These are phyloP conservation scores for Oryzaephilus surinamensis DNA, from an alignment of 1,140 invertebrate genomes.

Conservation along the genomic window DNA sequence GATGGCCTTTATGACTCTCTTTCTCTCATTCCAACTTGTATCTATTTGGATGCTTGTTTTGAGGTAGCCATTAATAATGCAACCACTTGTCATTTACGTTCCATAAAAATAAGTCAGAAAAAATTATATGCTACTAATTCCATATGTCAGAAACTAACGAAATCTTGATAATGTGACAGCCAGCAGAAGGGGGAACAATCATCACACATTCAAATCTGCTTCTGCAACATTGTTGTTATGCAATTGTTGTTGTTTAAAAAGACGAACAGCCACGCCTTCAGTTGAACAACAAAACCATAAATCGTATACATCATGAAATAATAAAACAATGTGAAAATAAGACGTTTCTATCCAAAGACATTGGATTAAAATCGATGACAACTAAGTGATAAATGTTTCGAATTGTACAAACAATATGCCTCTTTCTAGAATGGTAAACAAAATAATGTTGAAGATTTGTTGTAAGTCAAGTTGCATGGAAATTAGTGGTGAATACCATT, in stretches of 20 bases:
- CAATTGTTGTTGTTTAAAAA: no score
- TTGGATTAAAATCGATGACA: slow-evolving; percentile 11
- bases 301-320: background rate
- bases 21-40: no score
- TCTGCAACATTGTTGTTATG: no score
- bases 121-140: no score
- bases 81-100: slow-evolving; percentile 2
- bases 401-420: slow-evolving; percentile 16
- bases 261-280: background rate
- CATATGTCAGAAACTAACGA: no score
- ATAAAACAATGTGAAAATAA: slow-evolving; percentile 1
- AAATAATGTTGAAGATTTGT: slow-evolving; percentile 19
- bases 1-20: slow-evolving; percentile 21
- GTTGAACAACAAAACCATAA: background rate
- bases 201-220: no score
- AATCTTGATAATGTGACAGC: no score
- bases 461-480: slow-evolving; percentile 18
- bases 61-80: no score
- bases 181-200: no score
- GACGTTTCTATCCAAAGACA: no score
- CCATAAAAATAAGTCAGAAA: no score
- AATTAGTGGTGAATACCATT: slow-evolving; percentile 21
- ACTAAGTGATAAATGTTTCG: slow-evolving; percentile 11
- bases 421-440: slow-evolving; percentile 10
- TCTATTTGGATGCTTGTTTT: no score